phyloP scores from a whole-genome alignment of 2,888 invertebrate genomes.

The Morinoia aosen region DNA sequence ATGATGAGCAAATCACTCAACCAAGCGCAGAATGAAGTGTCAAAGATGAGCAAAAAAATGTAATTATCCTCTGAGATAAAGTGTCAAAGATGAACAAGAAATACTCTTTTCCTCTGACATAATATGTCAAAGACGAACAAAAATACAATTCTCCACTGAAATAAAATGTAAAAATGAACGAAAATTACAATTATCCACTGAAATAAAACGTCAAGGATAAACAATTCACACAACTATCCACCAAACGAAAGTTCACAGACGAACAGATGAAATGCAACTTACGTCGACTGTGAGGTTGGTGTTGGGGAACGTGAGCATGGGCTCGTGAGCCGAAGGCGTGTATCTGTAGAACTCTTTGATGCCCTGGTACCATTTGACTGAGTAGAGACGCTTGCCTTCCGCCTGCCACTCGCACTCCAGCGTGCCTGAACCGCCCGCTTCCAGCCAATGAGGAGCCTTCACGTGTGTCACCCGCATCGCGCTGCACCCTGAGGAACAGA shows the following conservation, averaged over 20 bases:
- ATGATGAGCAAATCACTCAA: no score
- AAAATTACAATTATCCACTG: not conserved
- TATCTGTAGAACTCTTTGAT: slow-evolving; percentile 64
- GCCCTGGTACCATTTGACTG: slow-evolving; percentile 69
- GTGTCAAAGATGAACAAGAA: no score
- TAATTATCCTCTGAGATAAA: no score
- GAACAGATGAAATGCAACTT: slow-evolving; percentile 51
- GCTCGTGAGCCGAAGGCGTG: slow-evolving; percentile 58
- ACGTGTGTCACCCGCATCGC: not conserved
- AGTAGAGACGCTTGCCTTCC: slow-evolving; percentile 68
- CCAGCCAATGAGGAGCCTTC: slow-evolving; percentile 28
- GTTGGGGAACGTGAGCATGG: slow-evolving; percentile 61
- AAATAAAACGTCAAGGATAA: no score
- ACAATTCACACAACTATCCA: no score
- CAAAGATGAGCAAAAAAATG: no score
- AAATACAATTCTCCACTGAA: no score
- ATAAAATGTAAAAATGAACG: no score
- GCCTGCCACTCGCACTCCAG: slow-evolving; percentile 59
- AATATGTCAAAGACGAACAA: not conserved
- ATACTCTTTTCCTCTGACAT: no score
- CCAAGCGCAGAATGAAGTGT: no score
- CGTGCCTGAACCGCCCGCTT: slow-evolving; percentile 49
- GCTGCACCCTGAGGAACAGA: not conserved
- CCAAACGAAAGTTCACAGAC: no score
- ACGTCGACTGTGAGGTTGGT: slow-evolving; percentile 62